Percentiles rank a stretch among this genome's conserved stretches.
Conservation (phyloP, 2,888 invertebrate species). For the Apoderus coryli region DNA sequence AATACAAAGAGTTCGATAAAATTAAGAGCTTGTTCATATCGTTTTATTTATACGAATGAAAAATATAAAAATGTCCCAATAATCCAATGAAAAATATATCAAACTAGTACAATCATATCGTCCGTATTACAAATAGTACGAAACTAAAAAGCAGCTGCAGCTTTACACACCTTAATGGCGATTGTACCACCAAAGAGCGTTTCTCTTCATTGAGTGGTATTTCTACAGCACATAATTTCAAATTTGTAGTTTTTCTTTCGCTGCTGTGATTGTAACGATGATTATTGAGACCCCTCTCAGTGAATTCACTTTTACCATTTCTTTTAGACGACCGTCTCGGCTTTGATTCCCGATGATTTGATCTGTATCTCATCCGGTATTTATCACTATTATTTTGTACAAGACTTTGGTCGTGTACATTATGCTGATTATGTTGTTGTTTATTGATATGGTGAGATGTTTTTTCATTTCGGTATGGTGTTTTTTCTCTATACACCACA, state of each 20-base stretch:
- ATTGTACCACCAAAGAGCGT: conserved; percentile 18
- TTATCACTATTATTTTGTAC: too few relatives aligned
- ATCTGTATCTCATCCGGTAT: conserved; percentile 29
- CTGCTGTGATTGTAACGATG: too few relatives aligned
- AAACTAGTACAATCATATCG: too few relatives aligned
- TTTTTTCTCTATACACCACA: conserved; percentile 46
- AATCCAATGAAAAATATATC: too few relatives aligned
- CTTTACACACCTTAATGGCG: too few relatives aligned
- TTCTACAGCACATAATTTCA: conserved; percentile 41
- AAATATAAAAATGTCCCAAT: too few relatives aligned
- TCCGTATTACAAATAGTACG: too few relatives aligned
- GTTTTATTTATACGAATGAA: too few relatives aligned
- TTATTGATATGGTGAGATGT: conserved; percentile 19
- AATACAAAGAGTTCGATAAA: too few relatives aligned
- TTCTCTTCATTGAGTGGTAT: conserved; percentile 28
- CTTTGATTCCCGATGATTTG: conserved; percentile 30
- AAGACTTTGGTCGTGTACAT: conserved; percentile 28
- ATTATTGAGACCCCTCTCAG: conserved; percentile 42
- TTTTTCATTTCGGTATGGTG: conserved; percentile 42
- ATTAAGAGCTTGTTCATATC: too few relatives aligned
- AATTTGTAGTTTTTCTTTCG: conserved; percentile 39
- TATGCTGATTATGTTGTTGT: conserved; percentile 27
- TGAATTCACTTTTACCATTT: conserved; percentile 47
- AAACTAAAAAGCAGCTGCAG: too few relatives aligned
- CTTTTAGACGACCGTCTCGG: conserved; percentile 35